These are phyloP conservation scores for Adelosebastes latens DNA, from an alignment of 2,797 vertebrate species.

Conservation along the genomic window DNA sequence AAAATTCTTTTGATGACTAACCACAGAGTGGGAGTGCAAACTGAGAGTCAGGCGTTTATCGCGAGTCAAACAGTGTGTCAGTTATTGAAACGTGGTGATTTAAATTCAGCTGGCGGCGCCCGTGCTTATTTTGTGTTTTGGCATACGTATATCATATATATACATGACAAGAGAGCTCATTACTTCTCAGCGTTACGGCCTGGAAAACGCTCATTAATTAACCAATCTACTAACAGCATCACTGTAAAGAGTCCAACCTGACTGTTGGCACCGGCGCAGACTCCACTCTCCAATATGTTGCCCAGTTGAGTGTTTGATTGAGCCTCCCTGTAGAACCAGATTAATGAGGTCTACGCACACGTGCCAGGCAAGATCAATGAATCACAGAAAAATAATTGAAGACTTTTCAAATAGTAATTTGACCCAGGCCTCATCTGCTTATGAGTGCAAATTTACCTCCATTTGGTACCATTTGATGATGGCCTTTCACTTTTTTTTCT, in stretches of 20 bases:
- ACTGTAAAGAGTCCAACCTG: conserved; percentile 40
- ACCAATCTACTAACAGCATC: conserved; percentile 17
- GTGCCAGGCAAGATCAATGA: conserved; percentile 33
- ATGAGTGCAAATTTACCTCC: conserved; percentile 7
- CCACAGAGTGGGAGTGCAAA: not conserved
- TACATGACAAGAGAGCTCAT: conserved; percentile 18
- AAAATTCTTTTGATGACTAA: not conserved
- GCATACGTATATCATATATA: not conserved
- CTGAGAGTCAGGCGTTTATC: not conserved
- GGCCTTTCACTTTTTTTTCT: not conserved
- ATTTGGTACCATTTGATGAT: not conserved
- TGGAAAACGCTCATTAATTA: conserved; percentile 31
- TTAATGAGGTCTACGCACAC: conserved; percentile 32
- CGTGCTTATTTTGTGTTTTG: not conserved
- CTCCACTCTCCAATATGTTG: conserved; percentile 21
- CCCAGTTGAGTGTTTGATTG: conserved; percentile 52
- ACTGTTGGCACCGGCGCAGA: conserved; percentile 26
- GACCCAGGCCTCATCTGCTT: not conserved
- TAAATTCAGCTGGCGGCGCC: not conserved
- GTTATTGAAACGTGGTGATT: not conserved
- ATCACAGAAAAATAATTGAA: conserved; percentile 32
- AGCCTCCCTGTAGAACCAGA: conserved; percentile 32
- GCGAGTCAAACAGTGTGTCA: not conserved
- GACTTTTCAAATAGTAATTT: conserved; percentile 15
- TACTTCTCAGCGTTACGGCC: not conserved